Percentiles rank a stretch among this genome's conserved stretches.
These are phyloP conservation scores for Smittia sp. DNA, from an alignment of 2,888 invertebrate genomes.

Conservation along the genomic window DNA sequence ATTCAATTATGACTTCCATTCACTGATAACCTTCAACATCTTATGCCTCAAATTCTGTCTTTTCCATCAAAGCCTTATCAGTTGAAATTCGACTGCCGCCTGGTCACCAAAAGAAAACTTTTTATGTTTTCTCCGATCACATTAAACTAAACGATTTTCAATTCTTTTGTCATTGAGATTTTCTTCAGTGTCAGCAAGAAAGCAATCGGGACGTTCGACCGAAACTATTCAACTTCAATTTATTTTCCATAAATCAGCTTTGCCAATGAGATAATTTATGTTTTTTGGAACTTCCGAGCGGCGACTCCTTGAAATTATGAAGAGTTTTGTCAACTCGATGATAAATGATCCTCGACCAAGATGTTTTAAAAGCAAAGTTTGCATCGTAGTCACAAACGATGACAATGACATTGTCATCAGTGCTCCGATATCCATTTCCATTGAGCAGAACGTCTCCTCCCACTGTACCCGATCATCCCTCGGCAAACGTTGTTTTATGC, in stretches of 20 bases:
- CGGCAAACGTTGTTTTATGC: neutral
- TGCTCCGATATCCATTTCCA: neutral
- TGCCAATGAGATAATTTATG: neutral
- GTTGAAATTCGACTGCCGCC: neutral
- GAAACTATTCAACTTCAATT: constrained; percentile 16
- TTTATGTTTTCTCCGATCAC: neutral
- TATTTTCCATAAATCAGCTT: constrained; percentile 7
- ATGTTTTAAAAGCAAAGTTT: neutral
- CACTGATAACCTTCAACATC: no score
- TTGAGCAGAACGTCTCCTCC: neutral
- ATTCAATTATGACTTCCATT: no score
- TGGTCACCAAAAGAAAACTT: neutral
- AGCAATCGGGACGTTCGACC: neutral
- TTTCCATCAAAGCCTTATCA: neutral
- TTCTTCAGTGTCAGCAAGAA: neutral
- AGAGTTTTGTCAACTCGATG: constrained; percentile 7
- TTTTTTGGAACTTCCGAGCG: neutral
- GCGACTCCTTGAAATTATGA: constrained; percentile 20
- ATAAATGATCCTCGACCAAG: neutral
- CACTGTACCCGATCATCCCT: neutral
- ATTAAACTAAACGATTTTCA: constrained; percentile 6
- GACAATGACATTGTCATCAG: neutral
- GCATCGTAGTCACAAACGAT: neutral
- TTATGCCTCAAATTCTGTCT: neutral
- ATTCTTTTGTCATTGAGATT: constrained; percentile 17